phyloP scores from a whole-genome alignment of 2,888 invertebrate genomes.

The Melolontha melolontha region DNA sequence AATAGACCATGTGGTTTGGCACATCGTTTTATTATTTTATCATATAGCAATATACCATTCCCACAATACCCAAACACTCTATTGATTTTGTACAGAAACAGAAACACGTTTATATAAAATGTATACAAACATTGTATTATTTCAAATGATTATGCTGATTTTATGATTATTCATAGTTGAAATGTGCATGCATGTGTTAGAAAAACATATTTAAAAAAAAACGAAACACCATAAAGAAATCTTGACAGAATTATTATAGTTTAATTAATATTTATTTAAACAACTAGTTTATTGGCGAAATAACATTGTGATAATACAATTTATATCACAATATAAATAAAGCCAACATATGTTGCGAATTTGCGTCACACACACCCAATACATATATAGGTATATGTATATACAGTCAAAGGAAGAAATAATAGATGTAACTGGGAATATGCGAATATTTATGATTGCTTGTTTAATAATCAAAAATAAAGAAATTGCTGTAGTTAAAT shows the following conservation, averaged over 20 bases:
- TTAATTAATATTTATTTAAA: conserved; percentile 19
- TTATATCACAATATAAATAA: conserved; percentile 8
- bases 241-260: too few species aligned
- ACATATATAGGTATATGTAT: conserved; percentile 1
- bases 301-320: conserved; percentile 12
- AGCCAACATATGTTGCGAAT: conserved; percentile 7
- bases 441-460: too few species aligned
- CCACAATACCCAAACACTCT: too few species aligned
- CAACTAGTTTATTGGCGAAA: background rate
- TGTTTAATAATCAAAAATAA: background rate
- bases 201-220: background rate
- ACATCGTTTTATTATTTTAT: too few species aligned
- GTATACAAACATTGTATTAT: too few species aligned
- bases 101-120: too few species aligned
- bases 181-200: background rate
- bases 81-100: too few species aligned
- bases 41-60: too few species aligned
- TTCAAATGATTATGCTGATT: too few species aligned
- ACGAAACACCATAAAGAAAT: background rate
- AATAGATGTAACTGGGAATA: background rate
- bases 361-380: background rate
- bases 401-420: conserved; percentile 16
- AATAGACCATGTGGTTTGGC: too few species aligned
- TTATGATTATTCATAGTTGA: too few species aligned
- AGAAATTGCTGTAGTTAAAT: background rate